Base-by-base conservation (phyloP, 2,888 invertebrate genomes). In the Spatulosminthurus flaviceps region DNA sequence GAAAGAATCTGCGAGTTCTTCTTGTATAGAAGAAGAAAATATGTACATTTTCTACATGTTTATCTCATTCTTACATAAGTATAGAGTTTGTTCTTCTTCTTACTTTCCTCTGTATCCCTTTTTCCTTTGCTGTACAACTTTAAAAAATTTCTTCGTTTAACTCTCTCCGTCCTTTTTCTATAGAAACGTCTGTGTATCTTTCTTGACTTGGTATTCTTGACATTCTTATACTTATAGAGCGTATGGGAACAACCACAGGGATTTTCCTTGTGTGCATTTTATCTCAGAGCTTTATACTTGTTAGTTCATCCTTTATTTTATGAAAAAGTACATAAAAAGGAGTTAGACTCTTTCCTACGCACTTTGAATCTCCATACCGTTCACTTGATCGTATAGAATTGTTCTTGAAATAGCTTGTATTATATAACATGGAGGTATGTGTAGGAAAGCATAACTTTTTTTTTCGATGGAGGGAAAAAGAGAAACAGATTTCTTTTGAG, bases 401-500 rank as follows among this genome's bases (percentile, higher is more conserved):
- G 34, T 34, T 34, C 34, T 34, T 34, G 34, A 9, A 34, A 34
- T 34, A 34, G 4, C n/a, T n/a, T n/a, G n/a, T n/a, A n/a, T n/a
- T n/a, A n/a, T n/a, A n/a, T n/a, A n/a, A n/a, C n/a, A n/a, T n/a
- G n/a, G 34, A 7, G 34, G 34, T 9, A 34, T 34, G 34, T 34
- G 5, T 34, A 34, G 34, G 9, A 4, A 7, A 34, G 4, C 26
- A 28, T n/a, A 67, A 28, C 28, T 28, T 67, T 28, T 67, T 28
- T 29, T 19, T n/a, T 22, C 5, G 67, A 28, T n/a, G 28, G 28
- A 28, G 67, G 28, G 26, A 51, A 72, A 72, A 72, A 72, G 72
- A 72, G 72, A 72, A 72, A 72, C 72, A 72, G 72, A 72, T 72
- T 72, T 72, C 51, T 72, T 72, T 72, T 26, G 51, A 43, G 41